Base-by-base conservation (phyloP, 2,888 invertebrate species). In the Brenthis daphne region DNA sequence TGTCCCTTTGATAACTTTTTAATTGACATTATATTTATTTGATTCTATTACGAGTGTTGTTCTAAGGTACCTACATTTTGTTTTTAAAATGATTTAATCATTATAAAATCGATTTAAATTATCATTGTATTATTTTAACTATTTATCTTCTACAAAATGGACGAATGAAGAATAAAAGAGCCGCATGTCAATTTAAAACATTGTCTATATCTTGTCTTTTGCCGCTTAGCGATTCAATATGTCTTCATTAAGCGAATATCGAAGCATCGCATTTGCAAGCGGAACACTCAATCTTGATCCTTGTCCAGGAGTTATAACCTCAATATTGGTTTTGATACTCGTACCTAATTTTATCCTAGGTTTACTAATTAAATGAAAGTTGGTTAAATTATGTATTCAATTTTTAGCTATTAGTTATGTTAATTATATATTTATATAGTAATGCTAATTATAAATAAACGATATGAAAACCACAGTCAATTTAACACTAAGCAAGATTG, bases 161-260 rank as follows among this genome's bases (percentile, higher is more conserved):
- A 64, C 66, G 68, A 64, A 67, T 65, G 68, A 61, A 53, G 61
- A 64, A 73, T 73, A 87, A 87, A 90, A 86, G 85, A 80, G 77
- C 87, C 86, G 86, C 89, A 85, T 77, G 89, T 90, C 91, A 90
- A 89, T 90, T 90, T 90, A 88, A 78, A 88, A 85, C 88, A 86
- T 88, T 86, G 89, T 85, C 86, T 89, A 90, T 88, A 88, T 86
- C 83, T 87, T 88, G 88, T 86, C 89, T 81, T 83, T 84, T 79
- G 86, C 86, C 86, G 89, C 84, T 89, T 87, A 84, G 88, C 89
- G 89, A 89, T 90, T 91, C 92, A 92, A 92, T 92, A 92, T 92
- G 92, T 92, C 92, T 92, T 92, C 92, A 92, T 92, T 92, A 92
- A 89, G 87, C 78, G 89, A 86, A 88, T 87, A 88, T 89, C 89